These are phyloP conservation scores for Lasioglossum lativentre DNA, from an alignment of 2,888 invertebrate species.

Conservation along the genomic window DNA sequence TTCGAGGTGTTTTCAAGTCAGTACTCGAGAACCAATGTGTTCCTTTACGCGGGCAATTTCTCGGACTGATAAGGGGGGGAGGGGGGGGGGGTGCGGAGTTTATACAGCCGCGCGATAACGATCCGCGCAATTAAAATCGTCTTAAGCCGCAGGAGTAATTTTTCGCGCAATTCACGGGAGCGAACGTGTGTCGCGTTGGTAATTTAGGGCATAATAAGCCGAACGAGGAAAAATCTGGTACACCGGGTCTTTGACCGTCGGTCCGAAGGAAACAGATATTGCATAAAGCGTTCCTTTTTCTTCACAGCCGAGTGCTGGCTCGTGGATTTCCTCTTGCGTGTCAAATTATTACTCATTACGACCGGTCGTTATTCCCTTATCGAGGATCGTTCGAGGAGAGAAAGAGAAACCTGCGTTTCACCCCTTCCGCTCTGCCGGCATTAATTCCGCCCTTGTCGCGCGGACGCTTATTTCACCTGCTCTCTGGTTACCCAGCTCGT, in stretches of 20 bases:
- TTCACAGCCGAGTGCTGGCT: neutral
- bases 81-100: neutral
- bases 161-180: neutral
- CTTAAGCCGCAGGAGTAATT: neutral
- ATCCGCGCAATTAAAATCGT: conserved; percentile 6
- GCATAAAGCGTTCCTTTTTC: neutral
- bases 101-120: neutral
- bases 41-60: neutral
- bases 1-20: neutral
- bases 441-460: neutral
- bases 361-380: conserved; percentile 4
- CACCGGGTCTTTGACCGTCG: conserved; percentile 8
- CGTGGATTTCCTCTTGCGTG: conserved; percentile 7
- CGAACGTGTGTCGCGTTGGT: neutral
- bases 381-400: neutral
- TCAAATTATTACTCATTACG: conserved; percentile 4
- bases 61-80: neutral
- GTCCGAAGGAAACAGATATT: conserved; percentile 2
- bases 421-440: neutral
- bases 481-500: conserved; percentile 10
- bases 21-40: neutral
- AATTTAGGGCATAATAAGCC: neutral
- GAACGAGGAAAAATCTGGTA: neutral
- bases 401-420: neutral
- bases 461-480: neutral